Evolutionary conservation across 2,797 vertebrate genomes (phyloP).

Genomic region (Streptopelia turtur): DNA sequence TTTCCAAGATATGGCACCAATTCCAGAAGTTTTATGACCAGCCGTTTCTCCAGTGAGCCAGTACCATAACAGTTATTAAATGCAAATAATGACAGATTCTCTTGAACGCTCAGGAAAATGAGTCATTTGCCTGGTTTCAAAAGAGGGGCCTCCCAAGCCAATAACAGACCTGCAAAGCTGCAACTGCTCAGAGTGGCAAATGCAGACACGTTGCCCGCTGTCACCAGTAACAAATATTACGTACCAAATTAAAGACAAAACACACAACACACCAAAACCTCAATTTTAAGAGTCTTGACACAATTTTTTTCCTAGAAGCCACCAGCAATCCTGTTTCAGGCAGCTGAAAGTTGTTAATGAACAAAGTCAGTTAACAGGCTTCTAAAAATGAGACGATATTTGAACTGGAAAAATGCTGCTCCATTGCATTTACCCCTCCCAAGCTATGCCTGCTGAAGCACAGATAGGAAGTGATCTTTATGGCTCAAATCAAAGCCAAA

Average conservation of each 20-base stretch:
- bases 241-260: not conserved
- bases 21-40: constrained; percentile 30
- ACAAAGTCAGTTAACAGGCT: not conserved
- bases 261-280: not conserved
- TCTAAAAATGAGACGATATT: not conserved
- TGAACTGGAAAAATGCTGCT: not conserved
- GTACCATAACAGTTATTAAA: not conserved
- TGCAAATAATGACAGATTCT: not conserved
- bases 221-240: not conserved
- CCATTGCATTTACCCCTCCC: not conserved
- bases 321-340: not conserved
- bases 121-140: not conserved
- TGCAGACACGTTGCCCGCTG: not conserved
- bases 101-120: not conserved
- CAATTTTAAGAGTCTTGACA: not conserved
- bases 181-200: not conserved
- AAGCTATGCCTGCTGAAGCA: not conserved
- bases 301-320: not conserved
- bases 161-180: not conserved
- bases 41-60: not conserved
- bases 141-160: not conserved
- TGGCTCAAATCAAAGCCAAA: not conserved
- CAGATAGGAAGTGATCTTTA: not conserved
- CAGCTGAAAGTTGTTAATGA: not conserved
- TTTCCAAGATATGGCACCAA: not conserved